Conservation (phyloP, 1,140 invertebrate species). For the Drosophila funebris region DNA sequence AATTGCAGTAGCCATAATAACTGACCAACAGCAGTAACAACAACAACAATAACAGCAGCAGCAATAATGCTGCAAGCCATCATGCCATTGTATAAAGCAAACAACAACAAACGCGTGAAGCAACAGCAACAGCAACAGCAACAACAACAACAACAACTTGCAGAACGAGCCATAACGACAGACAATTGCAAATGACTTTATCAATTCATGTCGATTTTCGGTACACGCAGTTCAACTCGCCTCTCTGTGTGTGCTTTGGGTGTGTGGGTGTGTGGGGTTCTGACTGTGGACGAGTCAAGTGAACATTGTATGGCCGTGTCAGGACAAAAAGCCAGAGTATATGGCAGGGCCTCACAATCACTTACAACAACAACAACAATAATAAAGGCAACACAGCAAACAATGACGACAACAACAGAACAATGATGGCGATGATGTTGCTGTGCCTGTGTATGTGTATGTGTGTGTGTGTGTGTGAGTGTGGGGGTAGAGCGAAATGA, state of each 20-base stretch:
- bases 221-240: conserved; percentile 57
- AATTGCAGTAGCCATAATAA: conserved; percentile 80
- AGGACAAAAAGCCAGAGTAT: conserved; percentile 70
- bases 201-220: conserved; percentile 80
- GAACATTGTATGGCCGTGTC: conserved; percentile 51
- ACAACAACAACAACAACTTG: conserved; percentile 33
- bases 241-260: conserved; percentile 4
- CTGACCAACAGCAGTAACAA: conserved; percentile 59
- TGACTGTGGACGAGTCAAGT: conserved; percentile 45
- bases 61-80: conserved; percentile 12
- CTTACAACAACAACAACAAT: conserved; percentile 66
- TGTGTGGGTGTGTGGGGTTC: conserved; percentile 11
- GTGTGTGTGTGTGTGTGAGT: too few species aligned
- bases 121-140: conserved; percentile 51
- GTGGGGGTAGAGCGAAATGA: too few species aligned
- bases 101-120: conserved; percentile 76
- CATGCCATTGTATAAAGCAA: conserved; percentile 63
- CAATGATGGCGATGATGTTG: conserved; percentile 42
- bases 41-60: conserved; percentile 45
- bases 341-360: conserved; percentile 55
- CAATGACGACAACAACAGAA: conserved; percentile 52
- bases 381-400: conserved; percentile 37
- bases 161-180: conserved; percentile 64
- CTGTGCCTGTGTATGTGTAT: neutral
- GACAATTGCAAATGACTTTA: conserved; percentile 82